Conservation (phyloP, 2,797 vertebrate genomes). For the Rallus crepitans region DNA sequence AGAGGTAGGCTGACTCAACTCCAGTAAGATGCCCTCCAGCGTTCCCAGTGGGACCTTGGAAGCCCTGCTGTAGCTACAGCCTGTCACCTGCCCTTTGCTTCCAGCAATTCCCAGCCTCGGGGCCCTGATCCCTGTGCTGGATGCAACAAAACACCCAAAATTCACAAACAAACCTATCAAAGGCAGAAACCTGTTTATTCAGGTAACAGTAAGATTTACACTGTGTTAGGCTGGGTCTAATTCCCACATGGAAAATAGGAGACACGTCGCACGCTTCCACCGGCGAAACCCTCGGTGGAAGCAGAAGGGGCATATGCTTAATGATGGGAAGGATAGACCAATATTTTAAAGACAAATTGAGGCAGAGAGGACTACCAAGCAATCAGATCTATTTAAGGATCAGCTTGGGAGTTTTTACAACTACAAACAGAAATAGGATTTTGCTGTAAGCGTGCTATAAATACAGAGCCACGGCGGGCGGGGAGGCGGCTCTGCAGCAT, state of each 20-base stretch:
- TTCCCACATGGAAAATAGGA: neutral
- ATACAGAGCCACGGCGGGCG: slow-evolving; percentile 23
- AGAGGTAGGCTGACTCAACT: too few species aligned
- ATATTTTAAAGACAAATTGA: slow-evolving; percentile 47
- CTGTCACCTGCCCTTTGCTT: neutral
- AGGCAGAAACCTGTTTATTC: neutral
- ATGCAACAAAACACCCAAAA: neutral
- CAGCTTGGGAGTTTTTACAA: slow-evolving; percentile 55
- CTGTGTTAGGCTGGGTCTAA: neutral
- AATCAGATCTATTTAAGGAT: slow-evolving; percentile 44
- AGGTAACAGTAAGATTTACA: neutral
- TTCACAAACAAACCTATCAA: neutral
- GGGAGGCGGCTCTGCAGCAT: neutral
- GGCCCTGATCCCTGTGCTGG: neutral
- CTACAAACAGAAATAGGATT: slow-evolving; percentile 45
- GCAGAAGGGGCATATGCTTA: slow-evolving; percentile 9
- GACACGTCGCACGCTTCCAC: neutral
- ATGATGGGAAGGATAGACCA: slow-evolving; percentile 10
- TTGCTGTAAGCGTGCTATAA: slow-evolving; percentile 43
- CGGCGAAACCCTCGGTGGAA: neutral
- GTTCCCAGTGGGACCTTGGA: neutral
- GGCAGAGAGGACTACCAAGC: slow-evolving; percentile 13
- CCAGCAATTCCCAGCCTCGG: neutral
- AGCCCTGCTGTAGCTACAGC: neutral
- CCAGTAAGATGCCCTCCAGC: neutral